Base-by-base conservation (phyloP, 2,113 vertebrate species). In the Otocyon megalotis region DNA sequence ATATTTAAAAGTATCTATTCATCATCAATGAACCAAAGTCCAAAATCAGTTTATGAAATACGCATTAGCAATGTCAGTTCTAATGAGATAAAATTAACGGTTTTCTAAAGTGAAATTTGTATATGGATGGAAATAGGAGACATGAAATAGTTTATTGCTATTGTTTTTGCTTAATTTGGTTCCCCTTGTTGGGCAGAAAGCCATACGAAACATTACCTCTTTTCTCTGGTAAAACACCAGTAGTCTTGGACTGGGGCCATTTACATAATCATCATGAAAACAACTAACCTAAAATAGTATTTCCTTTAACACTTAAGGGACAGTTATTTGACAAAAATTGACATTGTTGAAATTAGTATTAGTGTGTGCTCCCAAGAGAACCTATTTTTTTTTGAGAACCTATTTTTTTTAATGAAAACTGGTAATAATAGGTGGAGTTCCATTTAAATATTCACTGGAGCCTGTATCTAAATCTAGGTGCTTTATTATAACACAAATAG, bases 251-350 rank as follows among this genome's bases (percentile, higher is more conserved):
- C 32, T 83, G 58, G 35, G 5, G 0, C 8, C 10, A 50, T 86
- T 56, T 74, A 86, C 10, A 93, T 13, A 96, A 56, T 65, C 43
- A 43, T 50, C 50, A 76, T 86, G 60, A 93, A 90, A 96, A 89
- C 30, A 88, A 89, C 48, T 74, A 67, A 69, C 20, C 50, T 97
- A 83, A 93, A 87, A 95, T 30, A 82, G 48, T 16, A 82, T 92
- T 97, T 91, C 30, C 32, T 93, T 77, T 56, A 58, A 90, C 13
- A 26, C n/a, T 87, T 62, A 84, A 76, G 5, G 37, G 50, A 71
- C 79, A 95, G 82, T 72, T 81, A 91, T 72, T 86, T 82, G 24
- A 76, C 37, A 96, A 95, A 97, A 96, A 65, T 58, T 50, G 79
- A 50, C 14, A 80, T 65, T 86, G 77, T 15, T 58, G 69, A 93